Conservation (phyloP, 2,113 vertebrate genomes). For the Aptenodytes forsteri region DNA sequence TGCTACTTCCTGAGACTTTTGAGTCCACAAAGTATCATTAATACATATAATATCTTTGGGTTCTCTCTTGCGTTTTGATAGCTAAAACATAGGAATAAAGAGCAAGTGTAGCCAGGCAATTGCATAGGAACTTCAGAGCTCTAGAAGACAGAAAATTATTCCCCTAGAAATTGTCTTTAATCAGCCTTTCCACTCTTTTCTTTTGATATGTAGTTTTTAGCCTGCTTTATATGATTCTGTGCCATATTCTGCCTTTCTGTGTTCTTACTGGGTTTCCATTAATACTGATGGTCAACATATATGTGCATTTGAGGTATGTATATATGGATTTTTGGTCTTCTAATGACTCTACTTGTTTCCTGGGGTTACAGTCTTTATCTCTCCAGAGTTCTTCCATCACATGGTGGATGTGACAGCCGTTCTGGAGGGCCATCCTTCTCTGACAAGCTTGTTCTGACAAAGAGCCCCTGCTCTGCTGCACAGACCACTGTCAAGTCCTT, state of each 20-base stretch:
- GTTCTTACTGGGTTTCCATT: neutral
- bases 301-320: neutral
- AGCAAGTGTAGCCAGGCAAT: neutral
- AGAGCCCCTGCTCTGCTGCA: neutral
- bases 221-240: neutral
- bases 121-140: neutral
- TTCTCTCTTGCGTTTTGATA: neutral
- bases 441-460: accelerated
- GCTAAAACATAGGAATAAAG: neutral
- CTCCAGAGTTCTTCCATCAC: neutral
- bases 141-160: neutral
- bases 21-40: neutral
- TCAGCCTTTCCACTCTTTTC: neutral
- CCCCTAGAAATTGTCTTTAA: neutral
- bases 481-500: neutral
- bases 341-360: neutral
- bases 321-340: neutral
- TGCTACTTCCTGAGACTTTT: neutral
- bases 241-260: neutral
- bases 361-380: neutral
- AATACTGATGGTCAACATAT: too few relatives aligned
- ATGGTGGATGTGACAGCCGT: neutral
- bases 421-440: neutral
- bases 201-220: neutral
- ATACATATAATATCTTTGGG: neutral